Evolutionary conservation across 2,113 vertebrate species (phyloP), one percentile per base, ranked within the genome.

Genomic region (Halichoerus grypus): DNA sequence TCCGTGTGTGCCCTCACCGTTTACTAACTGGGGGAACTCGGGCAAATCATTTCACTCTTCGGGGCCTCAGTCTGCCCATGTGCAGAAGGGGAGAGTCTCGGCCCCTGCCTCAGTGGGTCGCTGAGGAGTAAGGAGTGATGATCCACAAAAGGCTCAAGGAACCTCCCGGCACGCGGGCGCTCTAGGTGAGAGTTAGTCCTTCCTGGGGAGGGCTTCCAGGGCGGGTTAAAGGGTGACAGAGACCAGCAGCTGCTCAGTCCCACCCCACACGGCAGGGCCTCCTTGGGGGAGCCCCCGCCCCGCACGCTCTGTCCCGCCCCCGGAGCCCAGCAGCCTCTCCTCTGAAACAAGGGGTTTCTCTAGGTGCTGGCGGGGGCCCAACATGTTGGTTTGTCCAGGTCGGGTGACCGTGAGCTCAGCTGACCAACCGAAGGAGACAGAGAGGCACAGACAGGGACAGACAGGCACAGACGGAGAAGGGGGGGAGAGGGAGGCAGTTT

Each of bases 241-340:
- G 22, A 42, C 39, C 6, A 69, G 36, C 10, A 8, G 51, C 31
- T 55, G 57, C 81, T 46, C 26, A 0, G 91, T 39, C 72, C 42
- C 36, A 9, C 26, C 65, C 13, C 91, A 8, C 16, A 15, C 1
- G 36, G 9, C 36, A 13, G 2, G 5, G 33, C 74, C 36, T 7
- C 63, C 0, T 12, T 31, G 13, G 82, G n/a, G 53, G 9, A 4
- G 65, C 24, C 74, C 49, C 69, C 1, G 31, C 33, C 11, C 22
- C 0, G 0, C 0, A 3, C 11, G 69, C 74, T 61, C 0, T 4
- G 55, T 19, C 69, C 46, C 0, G 0, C 3, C 19, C 59, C 57
- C 0, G 10, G 42, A 85, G 65, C 57, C 19, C n/a, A 19, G 80
- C 96, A 94, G 82, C 69, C 97, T 91, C 92, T 98, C 96, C 0